Conservation (phyloP, 2,888 invertebrate species). For the Morinoia aosen region DNA sequence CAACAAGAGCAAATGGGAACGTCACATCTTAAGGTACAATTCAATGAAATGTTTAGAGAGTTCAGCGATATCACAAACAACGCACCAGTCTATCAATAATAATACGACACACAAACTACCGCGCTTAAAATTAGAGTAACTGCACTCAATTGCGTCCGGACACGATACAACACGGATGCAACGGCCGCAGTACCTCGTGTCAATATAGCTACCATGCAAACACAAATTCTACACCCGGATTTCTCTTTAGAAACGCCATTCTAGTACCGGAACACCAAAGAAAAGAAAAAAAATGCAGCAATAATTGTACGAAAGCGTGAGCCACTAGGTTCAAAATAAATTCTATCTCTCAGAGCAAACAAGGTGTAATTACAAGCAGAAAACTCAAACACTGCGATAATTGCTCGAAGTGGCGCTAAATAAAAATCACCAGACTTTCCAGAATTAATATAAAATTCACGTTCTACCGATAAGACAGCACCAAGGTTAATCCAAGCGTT, state of each 20-base stretch:
- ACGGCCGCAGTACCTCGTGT: not conserved
- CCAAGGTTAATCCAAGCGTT: not conserved
- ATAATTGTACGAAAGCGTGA: not conserved
- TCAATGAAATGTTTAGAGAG: not conserved
- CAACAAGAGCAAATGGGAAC: not conserved
- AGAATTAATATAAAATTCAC: not conserved
- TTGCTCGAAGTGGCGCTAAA: not conserved
- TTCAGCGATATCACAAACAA: slow-evolving; percentile 3
- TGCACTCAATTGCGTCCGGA: not conserved
- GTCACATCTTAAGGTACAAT: slow-evolving; percentile 12
- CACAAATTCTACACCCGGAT: not conserved
- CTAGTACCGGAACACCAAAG: not conserved
- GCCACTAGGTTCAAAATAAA: not conserved
- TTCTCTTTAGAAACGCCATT: not conserved
- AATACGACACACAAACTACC: not conserved
- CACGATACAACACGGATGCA: not conserved
- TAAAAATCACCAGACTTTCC: not conserved
- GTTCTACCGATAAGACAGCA: not conserved
- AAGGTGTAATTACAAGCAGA: not conserved
- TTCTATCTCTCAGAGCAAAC: not conserved
- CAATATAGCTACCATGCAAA: slow-evolving; percentile 9
- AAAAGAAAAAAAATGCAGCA: not conserved
- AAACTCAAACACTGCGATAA: not conserved
- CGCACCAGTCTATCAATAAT: slow-evolving; percentile 12
- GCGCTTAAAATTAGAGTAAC: not conserved